phyloP scores from a whole-genome alignment of 2,113 vertebrate genomes.

The Callipepla squamata region DNA sequence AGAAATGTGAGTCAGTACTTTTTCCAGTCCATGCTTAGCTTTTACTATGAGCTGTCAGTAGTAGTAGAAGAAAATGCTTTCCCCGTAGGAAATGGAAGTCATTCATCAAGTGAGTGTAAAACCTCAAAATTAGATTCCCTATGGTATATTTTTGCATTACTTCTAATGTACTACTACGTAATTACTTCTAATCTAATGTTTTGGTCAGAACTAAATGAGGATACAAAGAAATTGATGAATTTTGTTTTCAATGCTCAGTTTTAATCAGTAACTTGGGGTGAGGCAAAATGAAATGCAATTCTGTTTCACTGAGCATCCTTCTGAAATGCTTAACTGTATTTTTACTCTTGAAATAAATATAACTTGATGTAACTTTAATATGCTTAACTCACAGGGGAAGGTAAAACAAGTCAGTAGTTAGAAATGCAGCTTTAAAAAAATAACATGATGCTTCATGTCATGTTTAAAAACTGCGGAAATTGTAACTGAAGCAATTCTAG shows the following conservation, averaged over 20 bases:
- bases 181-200: neutral
- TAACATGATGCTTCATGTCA: neutral
- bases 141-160: neutral
- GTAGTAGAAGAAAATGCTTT: neutral
- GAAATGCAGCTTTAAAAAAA: neutral
- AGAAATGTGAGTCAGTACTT: neutral
- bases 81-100: neutral
- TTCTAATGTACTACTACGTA: neutral
- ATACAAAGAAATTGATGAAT: neutral
- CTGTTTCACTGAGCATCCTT: neutral
- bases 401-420: neutral
- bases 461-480: neutral
- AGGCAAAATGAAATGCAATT: neutral
- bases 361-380: neutral
- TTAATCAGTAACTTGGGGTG: neutral
- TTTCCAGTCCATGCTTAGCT: neutral
- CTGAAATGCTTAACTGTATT: neutral
- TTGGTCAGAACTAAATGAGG: constrained; percentile 1
- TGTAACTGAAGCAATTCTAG: constrained; percentile 28
- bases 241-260: neutral
- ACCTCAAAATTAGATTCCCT: neutral
- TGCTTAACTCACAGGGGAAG: neutral
- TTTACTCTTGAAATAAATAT: neutral
- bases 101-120: neutral
- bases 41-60: neutral